Conservation (phyloP, 2,113 vertebrate genomes). For the Prunella fulvescens region DNA sequence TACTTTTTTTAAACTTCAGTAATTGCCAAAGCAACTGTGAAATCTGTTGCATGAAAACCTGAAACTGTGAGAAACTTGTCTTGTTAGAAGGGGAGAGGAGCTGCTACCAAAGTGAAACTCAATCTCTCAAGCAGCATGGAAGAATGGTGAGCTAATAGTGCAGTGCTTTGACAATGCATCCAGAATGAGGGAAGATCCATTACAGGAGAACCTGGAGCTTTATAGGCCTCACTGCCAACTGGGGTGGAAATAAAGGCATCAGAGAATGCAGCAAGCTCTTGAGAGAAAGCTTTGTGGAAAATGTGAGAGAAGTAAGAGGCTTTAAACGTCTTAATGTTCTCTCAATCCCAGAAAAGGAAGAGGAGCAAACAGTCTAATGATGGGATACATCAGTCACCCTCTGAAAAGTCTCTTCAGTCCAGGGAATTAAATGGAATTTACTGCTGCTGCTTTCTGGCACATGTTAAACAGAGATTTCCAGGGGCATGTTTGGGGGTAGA, state of each 20-base stretch:
- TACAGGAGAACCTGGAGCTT: background rate
- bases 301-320: background rate
- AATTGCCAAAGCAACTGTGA: constrained; percentile 45
- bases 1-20: background rate
- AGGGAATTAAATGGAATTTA: background rate
- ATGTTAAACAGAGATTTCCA: background rate
- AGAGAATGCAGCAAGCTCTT: background rate
- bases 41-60: constrained; percentile 15
- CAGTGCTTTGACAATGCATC: background rate
- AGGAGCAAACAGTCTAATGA: background rate
- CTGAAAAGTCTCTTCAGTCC: background rate
- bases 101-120: constrained; percentile 2
- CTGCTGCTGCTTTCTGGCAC: background rate
- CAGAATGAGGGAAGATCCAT: constrained; percentile 4
- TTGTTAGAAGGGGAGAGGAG: background rate
- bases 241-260: background rate
- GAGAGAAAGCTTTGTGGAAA: background rate
- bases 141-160: background rate
- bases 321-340: background rate
- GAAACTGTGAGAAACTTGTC: background rate
- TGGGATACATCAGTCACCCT: background rate
- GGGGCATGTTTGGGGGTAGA: background rate
- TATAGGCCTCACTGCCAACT: background rate
- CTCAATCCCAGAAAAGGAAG: background rate
- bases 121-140: background rate